Conservation (phyloP, 2,888 invertebrate species). For the Clanis bilineata region DNA sequence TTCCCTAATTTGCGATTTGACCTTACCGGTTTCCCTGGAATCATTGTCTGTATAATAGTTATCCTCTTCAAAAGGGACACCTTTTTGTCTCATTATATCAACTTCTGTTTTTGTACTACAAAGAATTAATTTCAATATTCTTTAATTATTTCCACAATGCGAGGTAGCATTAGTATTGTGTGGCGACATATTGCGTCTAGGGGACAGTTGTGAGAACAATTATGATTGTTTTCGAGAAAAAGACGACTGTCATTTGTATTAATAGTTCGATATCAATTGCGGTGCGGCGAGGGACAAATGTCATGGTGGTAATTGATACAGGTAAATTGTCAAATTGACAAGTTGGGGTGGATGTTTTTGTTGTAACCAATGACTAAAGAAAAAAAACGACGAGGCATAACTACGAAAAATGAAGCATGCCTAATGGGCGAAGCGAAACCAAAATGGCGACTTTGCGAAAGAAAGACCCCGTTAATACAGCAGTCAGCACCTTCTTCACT, state of each 20-base stretch:
- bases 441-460: no score
- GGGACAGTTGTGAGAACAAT: conserved; percentile 25
- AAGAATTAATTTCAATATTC: conserved; percentile 12
- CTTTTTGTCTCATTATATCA: not conserved
- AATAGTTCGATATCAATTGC: conserved; percentile 15
- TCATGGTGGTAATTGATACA: conserved; percentile 26
- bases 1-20: no score
- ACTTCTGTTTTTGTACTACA: not conserved
- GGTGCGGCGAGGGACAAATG: conserved; percentile 14
- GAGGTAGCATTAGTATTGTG: conserved; percentile 20
- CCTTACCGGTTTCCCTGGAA: no score
- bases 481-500: no score
- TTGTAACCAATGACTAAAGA: not conserved
- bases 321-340: conserved; percentile 24
- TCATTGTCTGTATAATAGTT: no score
- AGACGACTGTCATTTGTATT: conserved; percentile 21
- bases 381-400: no score
- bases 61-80: not conserved
- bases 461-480: no score
- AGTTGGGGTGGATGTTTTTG: not conserved
- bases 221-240: conserved; percentile 32
- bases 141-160: conserved; percentile 9
- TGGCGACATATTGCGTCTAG: conserved; percentile 24
- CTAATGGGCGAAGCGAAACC: no score
- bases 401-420: no score